These are phyloP conservation scores for Gallinago undulata DNA, from an alignment of 2,113 vertebrate genomes.

Conservation along the genomic window DNA sequence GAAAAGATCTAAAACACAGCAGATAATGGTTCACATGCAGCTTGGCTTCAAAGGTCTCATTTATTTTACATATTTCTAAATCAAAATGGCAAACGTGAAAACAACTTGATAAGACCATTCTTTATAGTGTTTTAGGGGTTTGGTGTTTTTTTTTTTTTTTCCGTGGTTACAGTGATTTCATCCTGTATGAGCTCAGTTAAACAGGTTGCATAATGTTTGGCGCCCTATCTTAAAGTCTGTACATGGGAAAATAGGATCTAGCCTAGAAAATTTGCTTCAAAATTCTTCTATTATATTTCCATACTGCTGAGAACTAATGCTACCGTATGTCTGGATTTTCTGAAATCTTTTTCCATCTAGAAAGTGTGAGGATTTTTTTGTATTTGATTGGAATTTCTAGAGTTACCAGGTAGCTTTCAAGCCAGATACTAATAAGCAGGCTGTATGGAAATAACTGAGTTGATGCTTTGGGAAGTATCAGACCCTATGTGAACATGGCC, in stretches of 20 bases:
- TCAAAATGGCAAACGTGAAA: constrained; percentile 46
- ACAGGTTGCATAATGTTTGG: constrained; percentile 37
- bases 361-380: not conserved
- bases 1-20: constrained; percentile 25
- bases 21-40: constrained; percentile 32
- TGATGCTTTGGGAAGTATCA: not conserved
- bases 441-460: not conserved
- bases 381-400: not conserved
- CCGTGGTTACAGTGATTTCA: constrained; percentile 49
- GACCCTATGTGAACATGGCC: not conserved
- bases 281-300: not conserved
- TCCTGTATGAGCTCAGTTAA: constrained; percentile 44
- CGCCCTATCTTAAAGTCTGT: not conserved
- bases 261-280: not conserved
- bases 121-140: not conserved
- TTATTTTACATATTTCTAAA: constrained; percentile 58
- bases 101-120: constrained; percentile 36
- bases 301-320: not conserved
- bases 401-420: not conserved
- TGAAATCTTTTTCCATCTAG: not conserved
- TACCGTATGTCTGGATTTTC: not conserved
- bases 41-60: constrained; percentile 21
- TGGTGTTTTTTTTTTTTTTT: not conserved
- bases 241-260: not conserved
- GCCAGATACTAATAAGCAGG: not conserved